Evolutionary conservation across 1,140 invertebrate genomes (phyloP), one percentile per base, ranked within the genome.

Genomic region (Nomia melanderi): DNA sequence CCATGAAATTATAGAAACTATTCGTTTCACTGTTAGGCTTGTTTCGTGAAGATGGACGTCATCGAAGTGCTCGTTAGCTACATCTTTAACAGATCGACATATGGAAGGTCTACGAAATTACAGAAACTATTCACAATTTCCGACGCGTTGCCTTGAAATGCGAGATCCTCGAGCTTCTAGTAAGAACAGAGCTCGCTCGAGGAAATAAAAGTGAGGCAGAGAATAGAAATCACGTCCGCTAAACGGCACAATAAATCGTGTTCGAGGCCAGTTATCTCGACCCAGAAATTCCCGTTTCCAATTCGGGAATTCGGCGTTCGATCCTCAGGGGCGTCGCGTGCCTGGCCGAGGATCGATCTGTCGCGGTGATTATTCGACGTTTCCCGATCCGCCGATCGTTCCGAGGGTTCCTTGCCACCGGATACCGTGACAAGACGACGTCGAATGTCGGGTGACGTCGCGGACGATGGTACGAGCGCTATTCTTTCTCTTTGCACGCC

Each of bases 351-450:
- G 56, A 14, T 36, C n/a, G 44, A 72, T 77, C 63, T 67, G 70
- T 76, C 64, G 44, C 20, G 14, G 33, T 12, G 41, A 8, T 29
- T 20, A 31, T 36, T 33, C n/a, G 25, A 31, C 53, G 7, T 9
- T 11, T 31, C 6, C 7, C 1, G 56, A 29, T 62, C 33, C 4
- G 23, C 63, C 14, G 9, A 3, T 50, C 53, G 17, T 41, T 33
- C 31, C n/a, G n/a, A n/a, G n/a, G n/a, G n/a, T n/a, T 36, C 71
- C 23, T 27, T 59, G 41, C 44, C 25, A 7, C 27, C 25, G 27
- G 69, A 82, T 82, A 65, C 50, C 80, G 81, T 83, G 82, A 83
- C 81, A 83, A 53, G 47, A 65, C 54, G 66, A 57, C 72, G 75
- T 83, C 80, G 53, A 67, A 73, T 59, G 11, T 5, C 25, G 36